Percentiles rank a stretch among this genome's conserved stretches.
phyloP scores from a whole-genome alignment of 2,797 vertebrate genomes.

The Rhincodon typus region DNA sequence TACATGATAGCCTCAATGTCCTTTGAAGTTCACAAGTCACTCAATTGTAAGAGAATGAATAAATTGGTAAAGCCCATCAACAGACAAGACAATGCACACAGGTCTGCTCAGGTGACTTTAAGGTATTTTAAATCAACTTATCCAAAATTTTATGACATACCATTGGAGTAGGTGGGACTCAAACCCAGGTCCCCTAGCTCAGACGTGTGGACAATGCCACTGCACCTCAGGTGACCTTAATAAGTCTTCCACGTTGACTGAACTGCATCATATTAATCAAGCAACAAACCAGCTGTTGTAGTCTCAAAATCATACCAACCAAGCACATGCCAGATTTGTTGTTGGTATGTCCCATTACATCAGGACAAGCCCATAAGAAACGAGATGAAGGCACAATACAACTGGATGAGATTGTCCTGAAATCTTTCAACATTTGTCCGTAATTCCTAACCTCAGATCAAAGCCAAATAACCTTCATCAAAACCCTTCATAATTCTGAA shows the following conservation, averaged over 20 bases:
- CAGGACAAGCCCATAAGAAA: background rate
- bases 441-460: background rate
- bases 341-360: background rate
- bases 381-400: background rate
- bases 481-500: background rate
- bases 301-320: background rate
- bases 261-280: background rate
- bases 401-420: background rate
- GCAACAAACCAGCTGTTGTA: background rate
- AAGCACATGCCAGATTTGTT: background rate
- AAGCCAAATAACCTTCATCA: background rate
- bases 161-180: no score
- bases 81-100: background rate
- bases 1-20: background rate
- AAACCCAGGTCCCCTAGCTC: no score
- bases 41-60: background rate
- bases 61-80: background rate
- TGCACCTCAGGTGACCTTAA: background rate
- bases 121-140: no score
- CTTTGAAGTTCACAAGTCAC: background rate
- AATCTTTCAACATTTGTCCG: background rate
- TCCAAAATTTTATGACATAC: no score
- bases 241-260: background rate
- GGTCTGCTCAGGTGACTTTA: background rate
- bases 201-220: no score